phyloP scores from a whole-genome alignment of 2,797 vertebrate genomes.

The Microctenopoma steveboyesi region DNA sequence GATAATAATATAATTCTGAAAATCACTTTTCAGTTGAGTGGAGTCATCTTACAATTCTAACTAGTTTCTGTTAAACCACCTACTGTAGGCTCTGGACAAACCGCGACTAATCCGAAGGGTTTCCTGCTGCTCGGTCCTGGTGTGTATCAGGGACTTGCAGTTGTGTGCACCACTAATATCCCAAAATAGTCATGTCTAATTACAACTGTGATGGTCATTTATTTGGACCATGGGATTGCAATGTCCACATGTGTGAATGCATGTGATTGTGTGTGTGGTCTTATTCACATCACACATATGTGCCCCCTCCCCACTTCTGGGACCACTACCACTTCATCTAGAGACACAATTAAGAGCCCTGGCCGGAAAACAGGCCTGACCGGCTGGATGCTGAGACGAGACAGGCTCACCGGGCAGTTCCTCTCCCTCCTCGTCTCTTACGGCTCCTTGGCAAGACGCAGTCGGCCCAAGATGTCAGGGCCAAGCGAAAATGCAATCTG shows the following conservation, averaged over 20 bases:
- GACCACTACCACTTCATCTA: conserved; percentile 67
- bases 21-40: conserved; percentile 13
- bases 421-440: conserved; percentile 68
- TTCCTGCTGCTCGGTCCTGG: conserved; percentile 44
- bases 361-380: conserved; percentile 66
- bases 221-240: conserved; percentile 42
- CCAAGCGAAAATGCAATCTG: conserved; percentile 76
- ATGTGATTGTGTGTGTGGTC: conserved; percentile 72
- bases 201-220: conserved; percentile 48
- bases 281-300: conserved; percentile 73
- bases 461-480: conserved; percentile 75
- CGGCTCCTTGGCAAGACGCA: conserved; percentile 76
- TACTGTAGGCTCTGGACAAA: conserved; percentile 25
- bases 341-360: conserved; percentile 76
- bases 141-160: conserved; percentile 36
- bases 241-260: conserved; percentile 47
- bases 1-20: conserved; percentile 5
- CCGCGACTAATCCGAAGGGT: conserved; percentile 24
- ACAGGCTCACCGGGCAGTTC: conserved; percentile 68
- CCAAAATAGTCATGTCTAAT: conserved; percentile 62
- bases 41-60: conserved; percentile 22
- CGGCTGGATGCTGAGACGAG: conserved; percentile 71
- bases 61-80: conserved; percentile 17
- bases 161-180: conserved; percentile 46
- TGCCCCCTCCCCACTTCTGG: conserved; percentile 43